Percentiles rank a stretch among this genome's conserved stretches.
These are phyloP conservation scores for Thereva nobilitata DNA, from an alignment of 2,888 invertebrate species.

Conservation along the genomic window DNA sequence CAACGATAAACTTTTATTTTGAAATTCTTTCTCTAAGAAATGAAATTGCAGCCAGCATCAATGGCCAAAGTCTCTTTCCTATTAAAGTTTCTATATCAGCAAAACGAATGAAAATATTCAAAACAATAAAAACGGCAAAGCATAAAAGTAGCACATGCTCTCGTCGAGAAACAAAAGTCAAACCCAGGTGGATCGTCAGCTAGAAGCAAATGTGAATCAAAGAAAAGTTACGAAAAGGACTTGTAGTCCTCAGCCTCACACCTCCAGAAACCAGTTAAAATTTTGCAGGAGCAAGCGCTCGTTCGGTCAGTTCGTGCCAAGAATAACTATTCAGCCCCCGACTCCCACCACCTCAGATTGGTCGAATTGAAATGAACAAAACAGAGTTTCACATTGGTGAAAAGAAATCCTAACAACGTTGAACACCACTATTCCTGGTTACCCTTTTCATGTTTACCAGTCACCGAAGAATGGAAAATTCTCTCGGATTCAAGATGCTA, in stretches of 20 bases:
- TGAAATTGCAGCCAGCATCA: no score
- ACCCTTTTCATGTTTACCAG: conserved; percentile 29
- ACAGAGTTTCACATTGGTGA: background rate
- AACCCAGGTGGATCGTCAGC: no score
- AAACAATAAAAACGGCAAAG: no score
- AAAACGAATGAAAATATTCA: no score
- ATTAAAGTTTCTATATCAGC: no score
- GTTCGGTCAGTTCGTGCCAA: conserved; percentile 25
- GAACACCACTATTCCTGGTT: conserved; percentile 30
- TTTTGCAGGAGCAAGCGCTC: conserved; percentile 23
- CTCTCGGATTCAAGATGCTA: conserved; percentile 10
- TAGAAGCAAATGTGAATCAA: no score
- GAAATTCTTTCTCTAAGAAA: no score
- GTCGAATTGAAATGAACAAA: conserved; percentile 2
- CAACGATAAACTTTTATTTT: no score
- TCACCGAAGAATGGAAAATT: conserved; percentile 27
- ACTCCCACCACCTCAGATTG: background rate
- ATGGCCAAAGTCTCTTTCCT: no score
- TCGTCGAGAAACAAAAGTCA: no score
- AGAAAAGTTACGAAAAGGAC: background rate
- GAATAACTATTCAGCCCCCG: conserved; percentile 14
- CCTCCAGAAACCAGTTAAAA: conserved; percentile 20
- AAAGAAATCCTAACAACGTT: conserved; percentile 21
- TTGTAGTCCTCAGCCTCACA: background rate
- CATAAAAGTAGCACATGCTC: no score